phyloP scores from a whole-genome alignment of 2,797 vertebrate species.

The Eulemur mongoz region DNA sequence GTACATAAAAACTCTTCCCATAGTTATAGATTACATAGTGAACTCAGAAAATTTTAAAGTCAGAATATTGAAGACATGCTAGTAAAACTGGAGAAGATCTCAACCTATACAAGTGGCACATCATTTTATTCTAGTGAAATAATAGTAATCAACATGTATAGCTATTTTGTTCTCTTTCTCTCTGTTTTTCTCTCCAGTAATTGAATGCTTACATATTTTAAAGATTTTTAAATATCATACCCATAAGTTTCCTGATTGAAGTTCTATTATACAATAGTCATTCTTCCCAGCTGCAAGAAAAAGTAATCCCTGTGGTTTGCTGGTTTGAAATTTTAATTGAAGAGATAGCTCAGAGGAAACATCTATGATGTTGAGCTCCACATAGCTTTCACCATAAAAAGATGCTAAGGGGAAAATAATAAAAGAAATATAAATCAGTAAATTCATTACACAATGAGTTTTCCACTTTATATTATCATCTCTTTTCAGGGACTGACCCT shows the following conservation, averaged over 20 bases:
- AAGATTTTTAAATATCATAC: slow-evolving; percentile 77
- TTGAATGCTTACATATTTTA: background rate
- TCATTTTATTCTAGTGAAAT: slow-evolving; percentile 30
- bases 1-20: background rate
- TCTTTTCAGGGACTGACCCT: background rate
- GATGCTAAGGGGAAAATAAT: slow-evolving; percentile 86
- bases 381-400: slow-evolving; percentile 94
- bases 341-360: slow-evolving; percentile 87
- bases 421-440: background rate
- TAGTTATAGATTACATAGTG: background rate
- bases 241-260: slow-evolving; percentile 89
- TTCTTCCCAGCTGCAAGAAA: slow-evolving; percentile 92
- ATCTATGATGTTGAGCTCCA: slow-evolving; percentile 89
- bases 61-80: background rate
- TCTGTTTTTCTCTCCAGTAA: slow-evolving; percentile 25
- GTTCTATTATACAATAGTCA: slow-evolving; percentile 90
- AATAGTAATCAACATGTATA: background rate
- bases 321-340: slow-evolving; percentile 91
- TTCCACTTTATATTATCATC: background rate
- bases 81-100: background rate
- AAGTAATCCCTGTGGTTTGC: slow-evolving; percentile 90
- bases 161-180: background rate
- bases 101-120: background rate
- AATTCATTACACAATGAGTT: background rate
- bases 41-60: background rate